Evolutionary conservation across 1,140 invertebrate genomes (phyloP).

Genomic region (Orchesella cincta): DNA sequence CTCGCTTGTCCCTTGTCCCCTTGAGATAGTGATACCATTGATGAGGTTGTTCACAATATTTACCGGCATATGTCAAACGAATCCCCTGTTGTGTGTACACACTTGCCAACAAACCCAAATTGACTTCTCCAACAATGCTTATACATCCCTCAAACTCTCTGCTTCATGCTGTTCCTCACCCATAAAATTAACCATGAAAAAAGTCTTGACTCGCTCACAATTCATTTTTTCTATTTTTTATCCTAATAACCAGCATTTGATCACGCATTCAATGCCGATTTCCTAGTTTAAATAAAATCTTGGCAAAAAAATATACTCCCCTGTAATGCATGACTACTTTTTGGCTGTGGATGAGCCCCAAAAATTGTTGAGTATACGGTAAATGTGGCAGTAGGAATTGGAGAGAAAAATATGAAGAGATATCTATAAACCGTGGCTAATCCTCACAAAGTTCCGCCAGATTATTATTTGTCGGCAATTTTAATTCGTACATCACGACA

Average conservation of each 20-base stretch:
- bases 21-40: slow-evolving; percentile 26
- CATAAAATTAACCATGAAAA: neutral
- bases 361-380: no score
- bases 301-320: no score
- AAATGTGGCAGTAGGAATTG: no score
- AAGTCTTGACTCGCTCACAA: no score
- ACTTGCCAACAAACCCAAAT: slow-evolving; percentile 20
- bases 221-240: no score
- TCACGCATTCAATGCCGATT: no score
- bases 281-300: neutral
- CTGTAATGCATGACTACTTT: no score
- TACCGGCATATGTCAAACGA: slow-evolving; percentile 22
- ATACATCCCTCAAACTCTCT: slow-evolving; percentile 1
- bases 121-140: neutral
- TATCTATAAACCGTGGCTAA: slow-evolving; percentile 20
- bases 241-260: no score
- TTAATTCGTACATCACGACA: slow-evolving; percentile 10
- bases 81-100: slow-evolving; percentile 15
- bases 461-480: slow-evolving; percentile 24
- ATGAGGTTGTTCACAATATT: slow-evolving; percentile 30
- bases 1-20: slow-evolving; percentile 1
- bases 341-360: no score
- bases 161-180: slow-evolving; percentile 11
- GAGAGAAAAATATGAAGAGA: neutral
- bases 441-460: slow-evolving; percentile 17